Evolutionary conservation across 2,113 vertebrate genomes (phyloP).

Genomic region (Passer domesticus): DNA sequence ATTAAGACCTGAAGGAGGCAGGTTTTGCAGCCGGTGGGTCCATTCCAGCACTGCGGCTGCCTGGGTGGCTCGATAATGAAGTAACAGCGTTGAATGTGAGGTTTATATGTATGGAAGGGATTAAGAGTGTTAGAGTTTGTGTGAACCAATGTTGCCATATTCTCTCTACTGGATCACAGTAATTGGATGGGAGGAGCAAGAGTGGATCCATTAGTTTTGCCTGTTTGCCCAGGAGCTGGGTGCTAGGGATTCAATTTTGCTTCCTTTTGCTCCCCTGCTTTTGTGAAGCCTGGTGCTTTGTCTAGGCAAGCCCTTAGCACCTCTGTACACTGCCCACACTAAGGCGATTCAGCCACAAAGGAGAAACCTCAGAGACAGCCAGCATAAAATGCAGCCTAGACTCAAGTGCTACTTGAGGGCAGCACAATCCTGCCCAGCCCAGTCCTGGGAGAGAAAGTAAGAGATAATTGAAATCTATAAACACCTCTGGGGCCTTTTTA

Average conservation of each 20-base stretch:
- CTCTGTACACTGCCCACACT: constrained; percentile 82
- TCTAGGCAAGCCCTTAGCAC: constrained; percentile 79
- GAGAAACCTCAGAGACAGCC: constrained; percentile 59
- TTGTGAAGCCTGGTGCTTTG: constrained; percentile 85
- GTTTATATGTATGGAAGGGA: constrained; percentile 90
- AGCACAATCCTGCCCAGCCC: constrained; percentile 79
- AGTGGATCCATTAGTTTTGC: constrained; percentile 86
- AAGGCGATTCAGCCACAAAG: constrained; percentile 86
- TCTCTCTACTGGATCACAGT: constrained; percentile 84
- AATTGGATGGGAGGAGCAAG: constrained; percentile 95
- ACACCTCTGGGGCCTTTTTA: constrained; percentile 82
- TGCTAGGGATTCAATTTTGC: constrained; percentile 91
- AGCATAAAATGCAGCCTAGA: constrained; percentile 71
- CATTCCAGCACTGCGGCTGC: constrained; percentile 73
- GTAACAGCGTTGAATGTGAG: constrained; percentile 80
- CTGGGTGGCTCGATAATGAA: constrained; percentile 94
- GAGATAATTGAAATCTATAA: constrained; percentile 89
- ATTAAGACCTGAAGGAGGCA: constrained; percentile 78
- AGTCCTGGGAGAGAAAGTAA: constrained; percentile 77
- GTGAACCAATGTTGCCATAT: constrained; percentile 85
- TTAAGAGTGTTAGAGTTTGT: constrained; percentile 89
- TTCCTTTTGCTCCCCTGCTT: constrained; percentile 81
- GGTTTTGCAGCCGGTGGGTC: constrained; percentile 74
- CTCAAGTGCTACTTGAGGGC: constrained; percentile 88
- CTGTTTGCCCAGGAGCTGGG: constrained; percentile 91